Evolutionary conservation across 92 coral and sea anemone species (phyloP), one percentile per base, ranked within the genome.

Genomic region (Epizoanthus illoricatus): DNA sequence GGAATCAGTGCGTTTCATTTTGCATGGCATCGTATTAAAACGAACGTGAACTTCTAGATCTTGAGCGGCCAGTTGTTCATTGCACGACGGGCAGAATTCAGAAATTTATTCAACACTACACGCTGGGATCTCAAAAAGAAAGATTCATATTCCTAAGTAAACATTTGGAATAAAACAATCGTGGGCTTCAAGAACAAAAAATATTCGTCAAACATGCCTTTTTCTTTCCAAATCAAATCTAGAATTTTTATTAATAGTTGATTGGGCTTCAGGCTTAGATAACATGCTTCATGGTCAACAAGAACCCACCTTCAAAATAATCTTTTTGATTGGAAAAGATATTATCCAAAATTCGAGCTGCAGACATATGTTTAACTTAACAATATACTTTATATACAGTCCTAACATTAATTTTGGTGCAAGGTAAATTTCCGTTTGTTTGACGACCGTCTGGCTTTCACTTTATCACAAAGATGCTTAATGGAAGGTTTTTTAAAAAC

Each of bases 111-210:
- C 76, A 71, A 47, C 76, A 71, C 21, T 60, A 9, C 82, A 45
- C 61, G 71, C 69, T 61, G 71, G 21, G 81, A 39, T 60, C 13
- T 59, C 69, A 40, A 62, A 42, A 41, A 76, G 64, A 76, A 42
- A 47, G 70, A 28, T 59, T 63, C 71, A 66, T 21, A 42, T 42
- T 78, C 45, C 71, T 64, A 63, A 64, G 69, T 78, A 78, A 78
- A 78, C 71, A 78, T 78, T 63, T n/a, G 19, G 21, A 78, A 63
- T 70, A 63, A 78, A 78, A 78, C 82, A 63, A 62, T 78, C 82
- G 45, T 20, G 41, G 63, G 60, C 42, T 63, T 78, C 65, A 57
- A 78, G 63, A 33, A 41, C 65, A 78, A 43, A 63, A 78, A 62
- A 62, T 62, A 59, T 21, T 63, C 17, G 11, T 3, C 82, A 78